phyloP scores from a whole-genome alignment of 2,113 vertebrate species.

The Trichomycterus rosablanca region DNA sequence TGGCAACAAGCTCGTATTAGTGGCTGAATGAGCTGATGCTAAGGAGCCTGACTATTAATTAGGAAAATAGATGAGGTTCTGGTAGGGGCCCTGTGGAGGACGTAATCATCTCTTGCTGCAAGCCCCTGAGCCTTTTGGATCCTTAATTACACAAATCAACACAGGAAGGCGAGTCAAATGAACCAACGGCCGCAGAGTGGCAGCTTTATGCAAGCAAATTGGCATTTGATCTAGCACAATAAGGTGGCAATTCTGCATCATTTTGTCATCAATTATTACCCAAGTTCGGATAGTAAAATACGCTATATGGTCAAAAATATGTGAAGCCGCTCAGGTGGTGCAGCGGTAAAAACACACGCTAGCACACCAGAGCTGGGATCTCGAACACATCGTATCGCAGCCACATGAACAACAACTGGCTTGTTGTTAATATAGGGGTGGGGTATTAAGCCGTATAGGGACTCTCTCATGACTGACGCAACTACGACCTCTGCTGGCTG shows the following conservation, averaged over 20 bases:
- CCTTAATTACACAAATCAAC: constrained; percentile 48
- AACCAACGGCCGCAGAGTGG: constrained; percentile 27
- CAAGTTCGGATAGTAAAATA: too few species aligned
- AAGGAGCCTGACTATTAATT: constrained; percentile 47
- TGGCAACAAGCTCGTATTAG: neutral
- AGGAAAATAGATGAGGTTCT: constrained; percentile 30
- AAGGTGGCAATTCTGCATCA: neutral
- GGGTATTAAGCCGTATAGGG: too few species aligned
- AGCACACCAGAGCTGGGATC: too few species aligned
- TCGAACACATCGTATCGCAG: too few species aligned
- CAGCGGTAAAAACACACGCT: too few species aligned
- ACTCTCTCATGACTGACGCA: too few species aligned
- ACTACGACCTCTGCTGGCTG: too few species aligned
- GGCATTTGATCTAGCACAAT: constrained; percentile 36
- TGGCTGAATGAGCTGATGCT: neutral
- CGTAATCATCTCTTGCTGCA: constrained; percentile 29
- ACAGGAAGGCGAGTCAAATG: constrained; percentile 19
- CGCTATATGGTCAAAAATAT: too few species aligned
- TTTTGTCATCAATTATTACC: constrained; percentile 21
- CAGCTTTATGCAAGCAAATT: constrained; percentile 30
- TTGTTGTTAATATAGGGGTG: too few species aligned
- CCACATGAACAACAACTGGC: too few species aligned
- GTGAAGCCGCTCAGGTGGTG: too few species aligned
- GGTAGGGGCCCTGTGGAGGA: constrained; percentile 37
- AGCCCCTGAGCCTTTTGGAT: constrained; percentile 31